phyloP scores from a whole-genome alignment of 2,113 vertebrate genomes.

The Cavia porcellus region DNA sequence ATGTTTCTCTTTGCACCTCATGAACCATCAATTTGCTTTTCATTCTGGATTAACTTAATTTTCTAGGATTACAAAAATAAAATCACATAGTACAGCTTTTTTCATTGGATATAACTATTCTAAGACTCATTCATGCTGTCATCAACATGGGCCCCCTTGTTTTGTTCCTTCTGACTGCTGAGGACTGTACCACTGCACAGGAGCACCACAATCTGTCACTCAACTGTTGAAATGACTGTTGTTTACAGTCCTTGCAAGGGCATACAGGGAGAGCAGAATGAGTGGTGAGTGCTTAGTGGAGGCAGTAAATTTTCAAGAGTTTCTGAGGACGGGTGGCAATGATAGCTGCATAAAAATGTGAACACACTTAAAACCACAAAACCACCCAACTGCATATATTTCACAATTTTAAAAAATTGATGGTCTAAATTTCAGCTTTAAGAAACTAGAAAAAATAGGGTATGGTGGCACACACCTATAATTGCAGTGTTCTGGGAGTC shows the following conservation, averaged over 20 bases:
- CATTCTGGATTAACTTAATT: slow-evolving; percentile 12
- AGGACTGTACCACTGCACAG: not conserved
- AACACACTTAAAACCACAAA: slow-evolving; percentile 13
- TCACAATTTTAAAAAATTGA: not conserved
- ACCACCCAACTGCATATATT: not conserved
- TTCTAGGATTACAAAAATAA: not conserved
- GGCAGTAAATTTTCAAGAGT: not conserved
- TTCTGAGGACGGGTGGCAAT: not conserved
- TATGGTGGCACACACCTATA: not conserved
- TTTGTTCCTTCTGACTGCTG: not conserved
- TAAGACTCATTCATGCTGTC: not conserved
- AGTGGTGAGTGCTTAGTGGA: not conserved
- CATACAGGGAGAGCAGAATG: not conserved
- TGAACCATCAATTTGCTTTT: slow-evolving; percentile 18
- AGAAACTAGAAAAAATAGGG: not conserved
- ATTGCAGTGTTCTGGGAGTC: not conserved
- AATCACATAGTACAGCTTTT: not conserved
- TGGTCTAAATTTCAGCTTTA: not conserved
- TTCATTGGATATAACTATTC: slow-evolving; percentile 3
- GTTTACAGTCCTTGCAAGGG: not conserved
- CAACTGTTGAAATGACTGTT: not conserved
- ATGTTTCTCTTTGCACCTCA: not conserved
- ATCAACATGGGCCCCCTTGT: not conserved
- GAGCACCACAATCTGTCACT: not conserved
- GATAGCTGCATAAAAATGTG: not conserved